Base-by-base conservation (phyloP, 2,888 invertebrate species). In the Autographa pulchrina region DNA sequence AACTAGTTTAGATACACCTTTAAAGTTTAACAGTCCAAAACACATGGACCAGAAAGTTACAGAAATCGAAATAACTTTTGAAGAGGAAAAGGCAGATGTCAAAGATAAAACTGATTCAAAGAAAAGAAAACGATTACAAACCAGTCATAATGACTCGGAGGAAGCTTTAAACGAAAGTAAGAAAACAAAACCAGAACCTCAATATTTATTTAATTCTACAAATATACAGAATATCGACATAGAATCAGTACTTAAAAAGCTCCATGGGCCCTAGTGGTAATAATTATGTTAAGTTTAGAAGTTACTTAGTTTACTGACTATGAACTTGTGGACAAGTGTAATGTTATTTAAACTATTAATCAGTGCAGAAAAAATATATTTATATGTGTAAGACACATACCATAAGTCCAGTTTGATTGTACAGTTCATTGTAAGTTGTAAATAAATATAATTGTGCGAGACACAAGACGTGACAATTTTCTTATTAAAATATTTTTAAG, bases 211-310 rank as follows among this genome's bases (percentile, higher is more conserved):
- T 18, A 89, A 90, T 80, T 89, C 94, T 8, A 89, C 92, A 56
- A 93, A 92, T 79, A 94, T 94, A 81, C 92, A 93, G 84, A 92
- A 96, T 84, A 92, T 96, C 65, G 96, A 96, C 86, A 96, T 96
- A 66, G 96, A 96, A 85, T 89, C 94, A 20, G 94, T 96, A 65
- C 85, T 96, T 52, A 93, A 89, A 83, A 94, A 95, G 83, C 85
- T 96, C 65, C 96, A 96, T 80, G 96, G 96, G 35, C 93, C 94
- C 61, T 95, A 91, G 82, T 72, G 74, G 65, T 64, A 41, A 1
- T 16, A 48, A 48, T 48, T 48, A 48, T 68, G 59, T 64, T 78
- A 65, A 74, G 70, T 56, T 70, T 61, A 38, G 31, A 65, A 59
- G 68, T 72, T 16, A n/a, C 16, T 56, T 69, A 61, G 56, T 32